Base-by-base conservation (phyloP, 2,113 vertebrate genomes). In the Callaeas wilsoni region DNA sequence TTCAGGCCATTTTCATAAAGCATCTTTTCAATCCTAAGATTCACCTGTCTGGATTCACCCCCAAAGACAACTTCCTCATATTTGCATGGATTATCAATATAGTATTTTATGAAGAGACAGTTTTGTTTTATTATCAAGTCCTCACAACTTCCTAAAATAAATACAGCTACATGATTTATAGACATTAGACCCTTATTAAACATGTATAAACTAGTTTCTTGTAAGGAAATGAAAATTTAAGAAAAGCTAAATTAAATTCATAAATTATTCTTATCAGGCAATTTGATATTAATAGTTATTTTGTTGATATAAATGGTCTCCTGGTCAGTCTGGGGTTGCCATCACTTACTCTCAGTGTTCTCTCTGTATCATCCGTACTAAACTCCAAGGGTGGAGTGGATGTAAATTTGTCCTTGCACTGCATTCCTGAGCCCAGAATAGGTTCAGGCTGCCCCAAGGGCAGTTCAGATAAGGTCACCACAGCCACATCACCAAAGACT, bases 231-330 rank as follows among this genome's bases (percentile, higher is more conserved):
- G 73, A 89, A 91, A 94, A 83, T 89, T 77, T 84, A 79, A 83
- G 84, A 67, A 55, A 93, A 65, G 67, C 32, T 65, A 80, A 83
- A 94, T 85, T 83, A 91, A 96, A 92, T 84, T 91, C 42, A 94
- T 95, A 47, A 81, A 93, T 93, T 93, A 93, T 93, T 96, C 81
- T 80, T 26, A 59, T 32, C 1, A 1, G 30, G 35, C 1, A 2
- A 73, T 90, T 77, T 57, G 39, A 29, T 57, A 87, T 83, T 57
- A 90, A 91, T 65, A 87, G 74, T 57, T 83, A 57, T 80, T 91
- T 83, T 90, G 75, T 69, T 82, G 37, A 68, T 76, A 42, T 21
- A 46, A 92, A 75, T 2, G 1, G 26, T 73, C 62, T 64, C 27
- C 44, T 92, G 37, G 16, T 35, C 46, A 70, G 50, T 83, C 68